These are phyloP conservation scores for Tragelaphus strepsiceros DNA, from an alignment of 2,113 vertebrate species.

Conservation along the genomic window DNA sequence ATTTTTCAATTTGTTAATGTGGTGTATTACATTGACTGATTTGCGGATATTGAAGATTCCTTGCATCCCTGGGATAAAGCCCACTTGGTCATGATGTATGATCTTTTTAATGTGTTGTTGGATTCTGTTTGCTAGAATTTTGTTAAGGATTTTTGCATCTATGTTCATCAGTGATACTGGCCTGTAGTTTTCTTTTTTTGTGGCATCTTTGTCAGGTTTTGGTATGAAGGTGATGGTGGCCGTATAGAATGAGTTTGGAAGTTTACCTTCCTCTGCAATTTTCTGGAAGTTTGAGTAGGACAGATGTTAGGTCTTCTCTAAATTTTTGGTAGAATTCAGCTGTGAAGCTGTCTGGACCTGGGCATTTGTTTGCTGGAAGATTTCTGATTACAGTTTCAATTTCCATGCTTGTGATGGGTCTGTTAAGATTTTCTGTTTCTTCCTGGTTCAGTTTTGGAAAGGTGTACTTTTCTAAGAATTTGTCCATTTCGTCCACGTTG, in stretches of 20 bases:
- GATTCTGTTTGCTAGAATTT: not conserved
- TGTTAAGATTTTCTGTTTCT: too few species aligned
- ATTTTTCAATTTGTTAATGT: not conserved
- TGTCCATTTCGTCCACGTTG: too few species aligned
- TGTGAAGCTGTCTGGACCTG: too few species aligned
- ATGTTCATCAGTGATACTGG: not conserved
- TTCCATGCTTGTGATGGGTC: too few species aligned
- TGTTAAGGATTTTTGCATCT: not conserved
- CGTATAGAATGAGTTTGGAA: not conserved
- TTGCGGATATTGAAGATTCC: not conserved
- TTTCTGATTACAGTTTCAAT: too few species aligned
- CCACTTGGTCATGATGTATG: not conserved
- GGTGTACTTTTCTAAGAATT: too few species aligned
- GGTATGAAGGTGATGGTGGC: not conserved
- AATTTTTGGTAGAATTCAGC: not conserved
- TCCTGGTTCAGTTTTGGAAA: too few species aligned
- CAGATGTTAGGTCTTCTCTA: not conserved
- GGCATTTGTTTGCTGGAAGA: too few species aligned
- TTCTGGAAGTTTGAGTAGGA: not conserved
- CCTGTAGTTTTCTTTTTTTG: not conserved
- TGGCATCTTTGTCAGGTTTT: not conserved
- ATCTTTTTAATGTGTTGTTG: not conserved
- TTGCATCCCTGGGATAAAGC: not conserved
- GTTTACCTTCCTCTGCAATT: not conserved
- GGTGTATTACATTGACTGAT: not conserved